A percentile compares a stretch with the other conserved stretches of the same genome.
Evolutionary conservation across 2,797 vertebrate genomes (phyloP).

Genomic region (Loris lydekkerianus): DNA sequence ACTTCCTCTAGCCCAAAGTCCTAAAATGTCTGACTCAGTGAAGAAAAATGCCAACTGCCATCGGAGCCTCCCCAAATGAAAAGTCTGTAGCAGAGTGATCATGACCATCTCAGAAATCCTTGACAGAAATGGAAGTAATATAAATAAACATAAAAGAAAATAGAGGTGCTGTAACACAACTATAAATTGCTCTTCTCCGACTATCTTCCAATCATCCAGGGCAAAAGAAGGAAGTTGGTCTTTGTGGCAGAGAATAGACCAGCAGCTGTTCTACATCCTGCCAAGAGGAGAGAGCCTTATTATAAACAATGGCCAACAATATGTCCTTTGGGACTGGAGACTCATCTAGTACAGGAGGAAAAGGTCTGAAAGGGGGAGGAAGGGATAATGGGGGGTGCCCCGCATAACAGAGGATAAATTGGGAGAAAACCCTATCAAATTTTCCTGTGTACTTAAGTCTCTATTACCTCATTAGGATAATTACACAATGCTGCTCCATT

Average conservation of each 20-base stretch:
- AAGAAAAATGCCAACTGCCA: slow-evolving; percentile 46
- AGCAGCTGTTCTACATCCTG: slow-evolving; percentile 80
- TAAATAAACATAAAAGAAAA: slow-evolving; percentile 83
- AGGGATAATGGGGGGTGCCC: neutral
- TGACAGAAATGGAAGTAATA: slow-evolving; percentile 74
- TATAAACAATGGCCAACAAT: slow-evolving; percentile 79
- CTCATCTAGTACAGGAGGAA: slow-evolving; percentile 16
- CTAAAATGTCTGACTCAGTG: slow-evolving; percentile 60
- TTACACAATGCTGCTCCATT: slow-evolving; percentile 71
- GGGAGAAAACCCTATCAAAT: slow-evolving; percentile 71
- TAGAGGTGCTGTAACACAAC: slow-evolving; percentile 73
- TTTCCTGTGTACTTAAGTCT: slow-evolving; percentile 71
- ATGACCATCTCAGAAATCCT: slow-evolving; percentile 70
- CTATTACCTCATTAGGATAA: slow-evolving; percentile 74
- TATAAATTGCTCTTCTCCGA: slow-evolving; percentile 75
- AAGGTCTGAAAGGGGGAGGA: neutral
- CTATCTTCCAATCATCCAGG: slow-evolving; percentile 70
- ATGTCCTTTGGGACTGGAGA: slow-evolving; percentile 69
- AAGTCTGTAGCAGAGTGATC: slow-evolving; percentile 52
- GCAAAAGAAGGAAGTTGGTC: slow-evolving; percentile 81
- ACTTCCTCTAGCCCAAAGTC: slow-evolving; percentile 43
- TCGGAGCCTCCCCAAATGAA: slow-evolving; percentile 50
- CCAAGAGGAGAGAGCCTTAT: slow-evolving; percentile 80
- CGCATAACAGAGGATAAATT: slow-evolving; percentile 37
- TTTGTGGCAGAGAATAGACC: slow-evolving; percentile 81